Percentiles rank a stretch among this genome's conserved stretches.
Evolutionary conservation across 2,113 vertebrate genomes (phyloP).

Genomic region (Prinia subflava): DNA sequence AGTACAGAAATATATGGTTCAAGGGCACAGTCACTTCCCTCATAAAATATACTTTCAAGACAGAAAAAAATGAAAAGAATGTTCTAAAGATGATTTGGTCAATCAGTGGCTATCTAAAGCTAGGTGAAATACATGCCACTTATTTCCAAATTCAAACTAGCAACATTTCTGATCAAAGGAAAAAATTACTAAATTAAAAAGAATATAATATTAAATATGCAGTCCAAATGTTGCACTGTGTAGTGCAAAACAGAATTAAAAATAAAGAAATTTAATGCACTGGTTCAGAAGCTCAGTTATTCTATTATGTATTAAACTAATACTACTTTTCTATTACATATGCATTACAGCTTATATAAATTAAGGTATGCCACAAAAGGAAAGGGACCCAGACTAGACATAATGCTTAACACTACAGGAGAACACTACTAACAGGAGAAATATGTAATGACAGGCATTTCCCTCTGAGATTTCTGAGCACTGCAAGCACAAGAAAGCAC

Average conservation of each 20-base stretch:
- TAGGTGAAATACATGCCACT: not conserved
- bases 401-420: not conserved
- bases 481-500: not conserved
- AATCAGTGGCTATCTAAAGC: not conserved
- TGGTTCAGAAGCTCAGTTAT: not conserved
- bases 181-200: not conserved
- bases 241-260: not conserved
- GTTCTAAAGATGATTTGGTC: not conserved
- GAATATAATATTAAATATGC: not conserved
- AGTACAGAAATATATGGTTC: not conserved
- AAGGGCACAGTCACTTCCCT: not conserved
- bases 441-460: not conserved
- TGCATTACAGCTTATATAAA: not conserved
- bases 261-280: not conserved
- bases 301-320: not conserved
- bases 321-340: not conserved
- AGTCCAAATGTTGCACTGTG: not conserved
- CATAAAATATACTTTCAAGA: not conserved
- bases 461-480: not conserved
- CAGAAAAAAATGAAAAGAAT: not conserved
- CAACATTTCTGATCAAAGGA: not conserved
- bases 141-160: not conserved
- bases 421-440: no score
- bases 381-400: not conserved
- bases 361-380: not conserved